Conservation (phyloP, 2,113 vertebrate species). For the Heterotis niloticus region DNA sequence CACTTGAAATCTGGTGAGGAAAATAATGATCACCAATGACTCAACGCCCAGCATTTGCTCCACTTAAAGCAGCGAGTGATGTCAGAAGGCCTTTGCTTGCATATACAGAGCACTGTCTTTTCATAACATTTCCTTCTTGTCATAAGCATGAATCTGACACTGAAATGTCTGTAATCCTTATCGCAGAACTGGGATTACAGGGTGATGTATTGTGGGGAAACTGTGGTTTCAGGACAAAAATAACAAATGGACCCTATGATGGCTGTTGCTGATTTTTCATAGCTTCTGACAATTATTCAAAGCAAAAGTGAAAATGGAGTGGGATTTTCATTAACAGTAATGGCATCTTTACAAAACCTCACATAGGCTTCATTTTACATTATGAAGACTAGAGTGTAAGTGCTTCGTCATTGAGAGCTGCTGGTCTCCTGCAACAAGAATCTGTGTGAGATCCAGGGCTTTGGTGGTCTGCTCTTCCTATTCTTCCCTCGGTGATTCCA, state of each 20-base stretch:
- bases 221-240: no score
- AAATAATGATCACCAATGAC: not conserved
- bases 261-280: no score
- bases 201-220: not conserved
- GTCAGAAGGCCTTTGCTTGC: not conserved
- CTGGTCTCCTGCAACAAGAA: not conserved
- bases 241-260: no score
- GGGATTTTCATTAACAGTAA: not conserved
- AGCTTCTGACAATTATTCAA: no score
- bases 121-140: slow-evolving; percentile 1
- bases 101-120: not conserved
- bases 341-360: slow-evolving; percentile 1
- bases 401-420: not conserved
- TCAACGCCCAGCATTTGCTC: not conserved
- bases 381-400: not conserved
- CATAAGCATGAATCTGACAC: not conserved
- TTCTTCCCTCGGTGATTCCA: no score
- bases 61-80: not conserved
- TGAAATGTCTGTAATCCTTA: not conserved
- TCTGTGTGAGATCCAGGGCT: no score
- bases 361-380: not conserved
- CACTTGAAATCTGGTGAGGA: slow-evolving; percentile 30
- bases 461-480: no score
- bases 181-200: not conserved
- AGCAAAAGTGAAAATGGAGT: no score